phyloP scores from a whole-genome alignment of 2,113 vertebrate genomes.

The Melanotaenia duboulayi region DNA sequence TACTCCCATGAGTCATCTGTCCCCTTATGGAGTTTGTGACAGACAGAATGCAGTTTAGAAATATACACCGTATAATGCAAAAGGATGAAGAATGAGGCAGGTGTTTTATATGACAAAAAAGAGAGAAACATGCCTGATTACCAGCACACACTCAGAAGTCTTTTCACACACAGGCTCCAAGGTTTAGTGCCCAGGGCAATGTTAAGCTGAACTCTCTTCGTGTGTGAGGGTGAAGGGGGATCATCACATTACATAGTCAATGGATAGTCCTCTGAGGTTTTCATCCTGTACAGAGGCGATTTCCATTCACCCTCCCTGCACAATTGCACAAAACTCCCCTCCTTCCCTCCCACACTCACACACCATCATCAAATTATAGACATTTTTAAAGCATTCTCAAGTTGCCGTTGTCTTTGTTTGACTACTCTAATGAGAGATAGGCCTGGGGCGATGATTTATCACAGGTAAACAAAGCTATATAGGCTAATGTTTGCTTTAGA shows the following conservation, averaged over 20 bases:
- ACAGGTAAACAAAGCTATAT: conserved; percentile 70
- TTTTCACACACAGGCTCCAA: conserved; percentile 65
- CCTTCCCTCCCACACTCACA: conserved; percentile 11
- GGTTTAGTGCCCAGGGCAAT: conserved; percentile 75
- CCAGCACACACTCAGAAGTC: conserved; percentile 43
- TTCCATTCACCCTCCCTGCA: conserved; percentile 64
- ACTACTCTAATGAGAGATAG: conserved; percentile 65
- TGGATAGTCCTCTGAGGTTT: conserved; percentile 73
- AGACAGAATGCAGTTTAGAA: conserved; percentile 64
- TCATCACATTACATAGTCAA: conserved; percentile 78
- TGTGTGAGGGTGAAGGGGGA: conserved; percentile 73
- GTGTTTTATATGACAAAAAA: conserved; percentile 47
- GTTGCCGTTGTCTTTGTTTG: conserved; percentile 71
- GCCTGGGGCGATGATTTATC: conserved; percentile 64
- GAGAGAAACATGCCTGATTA: conserved; percentile 31
- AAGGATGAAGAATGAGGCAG: conserved; percentile 60
- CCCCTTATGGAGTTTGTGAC: conserved; percentile 61
- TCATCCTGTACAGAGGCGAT: conserved; percentile 69
- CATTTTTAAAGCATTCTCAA: conserved; percentile 67
- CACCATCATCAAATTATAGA: conserved; percentile 66
- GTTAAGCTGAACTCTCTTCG: conserved; percentile 69
- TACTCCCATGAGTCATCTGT: conserved; percentile 61
- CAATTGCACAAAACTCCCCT: conserved; percentile 4
- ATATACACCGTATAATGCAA: conserved; percentile 47
- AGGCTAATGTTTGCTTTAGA: conserved; percentile 64